Evolutionary conservation across 2,888 invertebrate genomes (phyloP).

Genomic region (Eucera pruinosa): DNA sequence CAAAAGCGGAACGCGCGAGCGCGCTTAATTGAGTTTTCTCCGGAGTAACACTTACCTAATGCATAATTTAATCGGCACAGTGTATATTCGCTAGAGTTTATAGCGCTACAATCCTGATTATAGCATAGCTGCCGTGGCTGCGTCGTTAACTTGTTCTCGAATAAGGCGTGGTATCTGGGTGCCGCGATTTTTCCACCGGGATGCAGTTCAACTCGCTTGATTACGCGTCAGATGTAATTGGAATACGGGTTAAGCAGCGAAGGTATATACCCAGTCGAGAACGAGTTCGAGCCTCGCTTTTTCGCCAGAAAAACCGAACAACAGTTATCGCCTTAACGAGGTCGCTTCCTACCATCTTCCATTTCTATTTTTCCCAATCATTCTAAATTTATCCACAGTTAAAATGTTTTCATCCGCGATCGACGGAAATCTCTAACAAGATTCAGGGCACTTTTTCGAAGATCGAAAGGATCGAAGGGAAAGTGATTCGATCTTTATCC

Average conservation of each 20-base stretch:
- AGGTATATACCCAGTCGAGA: constrained; percentile 58
- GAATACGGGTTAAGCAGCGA: constrained; percentile 63
- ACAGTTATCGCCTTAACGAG: constrained; percentile 59
- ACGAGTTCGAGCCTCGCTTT: constrained; percentile 52
- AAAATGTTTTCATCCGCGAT: background rate
- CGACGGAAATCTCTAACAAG: background rate
- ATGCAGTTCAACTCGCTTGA: constrained; percentile 54
- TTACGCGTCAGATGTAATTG: constrained; percentile 59
- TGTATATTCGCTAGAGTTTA: constrained; percentile 29
- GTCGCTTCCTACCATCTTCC: constrained; percentile 53
- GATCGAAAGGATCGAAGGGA: background rate
- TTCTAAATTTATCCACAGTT: constrained; percentile 25
- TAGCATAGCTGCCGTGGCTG: constrained; percentile 22
- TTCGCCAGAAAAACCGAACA: constrained; percentile 50
- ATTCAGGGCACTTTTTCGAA: background rate
- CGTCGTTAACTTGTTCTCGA: constrained; percentile 53
- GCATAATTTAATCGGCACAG: constrained; percentile 47
- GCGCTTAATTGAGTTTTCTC: constrained; percentile 59
- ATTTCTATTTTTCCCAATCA: constrained; percentile 19
- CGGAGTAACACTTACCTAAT: constrained; percentile 61
- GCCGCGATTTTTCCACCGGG: constrained; percentile 36
- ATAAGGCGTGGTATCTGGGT: constrained; percentile 55
- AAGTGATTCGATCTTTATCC: background rate
- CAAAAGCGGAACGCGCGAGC: constrained; percentile 39
- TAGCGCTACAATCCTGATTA: constrained; percentile 30